Evolutionary conservation across 2,888 invertebrate genomes (phyloP).

Genomic region (Lordiphosa fenestrarum): DNA sequence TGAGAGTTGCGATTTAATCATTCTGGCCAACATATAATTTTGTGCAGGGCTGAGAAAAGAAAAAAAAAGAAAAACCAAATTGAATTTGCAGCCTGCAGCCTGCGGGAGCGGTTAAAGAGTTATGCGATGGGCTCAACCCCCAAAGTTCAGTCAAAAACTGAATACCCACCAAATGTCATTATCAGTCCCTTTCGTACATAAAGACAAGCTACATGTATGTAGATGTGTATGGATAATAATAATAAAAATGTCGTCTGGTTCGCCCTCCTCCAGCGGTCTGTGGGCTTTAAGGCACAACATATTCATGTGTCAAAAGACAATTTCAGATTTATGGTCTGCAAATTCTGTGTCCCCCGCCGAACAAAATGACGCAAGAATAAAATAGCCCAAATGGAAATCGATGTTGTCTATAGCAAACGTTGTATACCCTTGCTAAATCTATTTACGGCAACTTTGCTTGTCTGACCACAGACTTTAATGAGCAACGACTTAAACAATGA

Average conservation of each 20-base stretch:
- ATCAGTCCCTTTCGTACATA: conserved; percentile 15
- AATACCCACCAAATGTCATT: conserved; percentile 63
- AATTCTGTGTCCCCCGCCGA: conserved; percentile 42
- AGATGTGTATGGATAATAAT: conserved; percentile 62
- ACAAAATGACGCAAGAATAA: conserved; percentile 1
- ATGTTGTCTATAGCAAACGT: no score
- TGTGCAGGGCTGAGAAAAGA: neutral
- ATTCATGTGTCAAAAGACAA: conserved; percentile 78
- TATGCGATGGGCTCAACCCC: conserved; percentile 17
- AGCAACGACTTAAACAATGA: no score
- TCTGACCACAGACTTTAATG: no score
- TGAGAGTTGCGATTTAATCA: conserved; percentile 35
- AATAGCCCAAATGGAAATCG: no score
- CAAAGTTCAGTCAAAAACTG: conserved; percentile 42
- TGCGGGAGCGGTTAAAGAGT: conserved; percentile 1
- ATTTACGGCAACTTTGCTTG: no score
- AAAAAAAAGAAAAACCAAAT: conserved; percentile 20
- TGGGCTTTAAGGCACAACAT: conserved; percentile 74
- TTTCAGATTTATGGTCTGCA: conserved; percentile 75
- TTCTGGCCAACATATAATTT: conserved; percentile 31
- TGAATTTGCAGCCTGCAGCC: conserved; percentile 5
- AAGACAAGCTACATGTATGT: conserved; percentile 24
- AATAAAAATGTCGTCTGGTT: conserved; percentile 65
- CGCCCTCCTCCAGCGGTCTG: conserved; percentile 26
- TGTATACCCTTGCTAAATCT: no score